These are phyloP conservation scores for Tachina grossa DNA, from an alignment of 2,888 invertebrate species.

Conservation along the genomic window DNA sequence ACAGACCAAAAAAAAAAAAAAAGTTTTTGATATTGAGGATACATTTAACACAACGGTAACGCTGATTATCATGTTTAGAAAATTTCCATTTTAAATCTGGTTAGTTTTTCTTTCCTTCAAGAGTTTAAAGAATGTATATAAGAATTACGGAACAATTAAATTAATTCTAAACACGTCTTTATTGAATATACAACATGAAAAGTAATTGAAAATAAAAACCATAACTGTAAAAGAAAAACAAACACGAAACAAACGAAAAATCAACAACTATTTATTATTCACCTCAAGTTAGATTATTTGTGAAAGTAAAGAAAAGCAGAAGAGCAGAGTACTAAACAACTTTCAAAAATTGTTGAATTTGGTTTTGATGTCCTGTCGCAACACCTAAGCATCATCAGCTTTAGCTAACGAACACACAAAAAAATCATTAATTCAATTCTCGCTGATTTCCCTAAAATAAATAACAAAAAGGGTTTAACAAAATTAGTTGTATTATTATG, in stretches of 20 bases:
- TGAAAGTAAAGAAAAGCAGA: conserved; percentile 16
- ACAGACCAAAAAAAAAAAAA: too few relatives aligned
- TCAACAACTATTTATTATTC: conserved; percentile 62
- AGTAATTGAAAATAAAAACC: neutral
- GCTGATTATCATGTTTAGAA: conserved; percentile 43
- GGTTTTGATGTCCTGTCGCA: neutral
- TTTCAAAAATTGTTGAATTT: conserved; percentile 44
- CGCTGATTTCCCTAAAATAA: neutral
- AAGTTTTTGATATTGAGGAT: neutral
- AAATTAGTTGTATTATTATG: conserved; percentile 39
- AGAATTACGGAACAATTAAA: conserved; percentile 44
- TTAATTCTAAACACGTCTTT: conserved; percentile 67
- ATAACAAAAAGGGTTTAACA: neutral
- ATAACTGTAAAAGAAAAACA: conserved; percentile 1
- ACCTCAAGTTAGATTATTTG: conserved; percentile 57
- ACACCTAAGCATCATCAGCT: conserved; percentile 14
- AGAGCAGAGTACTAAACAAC: conserved; percentile 18
- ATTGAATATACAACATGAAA: conserved; percentile 60
- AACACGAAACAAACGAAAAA: conserved; percentile 7
- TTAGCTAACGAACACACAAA: neutral
- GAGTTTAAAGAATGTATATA: conserved; percentile 7
- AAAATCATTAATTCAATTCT: conserved; percentile 29
- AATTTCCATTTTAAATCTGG: conserved; percentile 47
- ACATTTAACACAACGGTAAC: conserved; percentile 6
- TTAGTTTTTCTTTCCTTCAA: conserved; percentile 20